These are phyloP conservation scores for Todiramphus saurophagus DNA, from an alignment of 2,113 vertebrate species.

Conservation along the genomic window DNA sequence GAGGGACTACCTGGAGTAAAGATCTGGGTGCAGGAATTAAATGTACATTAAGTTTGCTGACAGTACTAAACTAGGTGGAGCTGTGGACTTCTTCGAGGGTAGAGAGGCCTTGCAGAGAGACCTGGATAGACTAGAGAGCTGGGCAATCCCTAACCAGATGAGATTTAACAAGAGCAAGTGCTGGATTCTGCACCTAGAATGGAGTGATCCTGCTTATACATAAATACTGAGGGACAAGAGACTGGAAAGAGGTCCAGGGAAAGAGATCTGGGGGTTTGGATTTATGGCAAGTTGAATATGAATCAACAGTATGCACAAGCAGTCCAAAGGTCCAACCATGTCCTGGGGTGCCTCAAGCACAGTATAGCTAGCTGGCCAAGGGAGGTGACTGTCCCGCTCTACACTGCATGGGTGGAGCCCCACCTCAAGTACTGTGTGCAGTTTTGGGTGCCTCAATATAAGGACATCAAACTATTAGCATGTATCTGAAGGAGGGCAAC, in stretches of 20 bases:
- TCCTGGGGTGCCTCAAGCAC: not conserved
- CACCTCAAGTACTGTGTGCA: not conserved
- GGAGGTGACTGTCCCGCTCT: not conserved
- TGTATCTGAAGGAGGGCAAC: not conserved
- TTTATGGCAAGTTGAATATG: not conserved
- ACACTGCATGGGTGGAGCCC: not conserved
- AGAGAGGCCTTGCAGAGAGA: not conserved
- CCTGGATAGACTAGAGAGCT: not conserved
- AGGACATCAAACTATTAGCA: not conserved
- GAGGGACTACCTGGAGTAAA: not conserved
- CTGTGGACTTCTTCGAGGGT: not conserved
- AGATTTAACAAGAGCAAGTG: not conserved
- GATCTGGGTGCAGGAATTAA: not conserved
- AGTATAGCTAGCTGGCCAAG: fast-evolving
- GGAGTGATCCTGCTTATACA: not conserved
- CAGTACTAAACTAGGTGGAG: not conserved
- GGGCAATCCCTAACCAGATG: not conserved
- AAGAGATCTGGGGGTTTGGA: not conserved
- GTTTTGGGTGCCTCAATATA: not conserved
- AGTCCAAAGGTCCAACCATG: not conserved
- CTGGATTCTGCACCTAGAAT: not conserved
- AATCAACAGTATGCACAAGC: not conserved
- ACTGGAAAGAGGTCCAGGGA: not conserved
- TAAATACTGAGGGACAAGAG: not conserved
- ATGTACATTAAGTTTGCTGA: not conserved